Conservation (phyloP, 2,888 invertebrate genomes). For the Cepaea hortensis region DNA sequence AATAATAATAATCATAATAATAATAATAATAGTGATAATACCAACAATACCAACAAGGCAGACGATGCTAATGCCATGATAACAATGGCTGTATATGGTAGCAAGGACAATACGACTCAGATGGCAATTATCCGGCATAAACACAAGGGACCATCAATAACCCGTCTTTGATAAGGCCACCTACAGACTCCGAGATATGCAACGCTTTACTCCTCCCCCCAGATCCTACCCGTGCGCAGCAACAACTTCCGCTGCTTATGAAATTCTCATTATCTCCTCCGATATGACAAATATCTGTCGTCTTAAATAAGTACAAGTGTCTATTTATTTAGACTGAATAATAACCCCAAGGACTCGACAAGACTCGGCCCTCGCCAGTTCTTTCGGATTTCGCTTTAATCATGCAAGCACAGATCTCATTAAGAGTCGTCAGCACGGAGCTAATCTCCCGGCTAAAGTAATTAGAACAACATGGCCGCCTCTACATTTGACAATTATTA, state of each 20-base stretch:
- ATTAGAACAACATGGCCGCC: conserved; percentile 32
- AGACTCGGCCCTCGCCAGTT: conserved; percentile 5
- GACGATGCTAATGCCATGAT: too few relatives aligned
- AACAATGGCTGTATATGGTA: too few relatives aligned
- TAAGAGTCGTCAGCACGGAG: conserved; percentile 30
- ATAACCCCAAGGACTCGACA: conserved; percentile 29
- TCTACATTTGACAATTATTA: conserved; percentile 26
- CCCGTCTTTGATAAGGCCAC: not conserved
- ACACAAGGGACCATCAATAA: not conserved
- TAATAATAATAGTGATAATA: too few relatives aligned
- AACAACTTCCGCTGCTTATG: not conserved
- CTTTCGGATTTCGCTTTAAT: conserved; percentile 37
- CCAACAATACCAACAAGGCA: too few relatives aligned
- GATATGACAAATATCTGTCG: conserved; percentile 26
- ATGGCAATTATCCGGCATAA: not conserved
- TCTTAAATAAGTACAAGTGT: conserved; percentile 43
- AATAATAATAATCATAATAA: too few relatives aligned
- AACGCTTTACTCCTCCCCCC: not conserved
- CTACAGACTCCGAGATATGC: not conserved
- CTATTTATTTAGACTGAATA: conserved; percentile 43
- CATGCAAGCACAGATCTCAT: conserved; percentile 40
- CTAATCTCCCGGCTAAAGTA: conserved; percentile 37
- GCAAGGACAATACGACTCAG: too few relatives aligned
- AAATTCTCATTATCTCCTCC: conserved; percentile 27
- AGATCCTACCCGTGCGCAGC: not conserved